Percentiles rank a stretch among this genome's conserved stretches.
phyloP scores from a whole-genome alignment of 1,140 invertebrate genomes.

The Drosophila ogumai region DNA sequence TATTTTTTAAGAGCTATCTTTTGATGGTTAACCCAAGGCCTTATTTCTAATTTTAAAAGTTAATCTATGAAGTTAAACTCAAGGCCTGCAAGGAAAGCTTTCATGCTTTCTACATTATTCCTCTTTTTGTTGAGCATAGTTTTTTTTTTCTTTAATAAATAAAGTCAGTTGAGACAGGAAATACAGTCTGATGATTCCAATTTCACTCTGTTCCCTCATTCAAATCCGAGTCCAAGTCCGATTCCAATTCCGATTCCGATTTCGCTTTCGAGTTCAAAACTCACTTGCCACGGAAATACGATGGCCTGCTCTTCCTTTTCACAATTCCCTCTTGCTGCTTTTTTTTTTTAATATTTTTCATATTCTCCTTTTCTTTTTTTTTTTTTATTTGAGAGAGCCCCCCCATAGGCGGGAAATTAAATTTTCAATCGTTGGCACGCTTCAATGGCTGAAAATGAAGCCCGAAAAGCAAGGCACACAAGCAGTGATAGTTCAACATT shows the following conservation, averaged over 20 bases:
- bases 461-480: background rate
- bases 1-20: too few relatives aligned
- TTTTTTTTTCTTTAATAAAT: conserved; percentile 51
- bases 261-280: conserved; percentile 62
- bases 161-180: conserved; percentile 66
- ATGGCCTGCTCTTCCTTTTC: conserved; percentile 48
- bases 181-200: conserved; percentile 67
- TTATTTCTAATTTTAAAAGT: background rate
- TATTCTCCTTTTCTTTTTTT: conserved; percentile 10
- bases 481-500: conserved; percentile 26
- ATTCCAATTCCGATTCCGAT: conserved; percentile 25
- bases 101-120: too few relatives aligned
- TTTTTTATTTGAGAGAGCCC: background rate
- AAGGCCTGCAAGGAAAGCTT: background rate
- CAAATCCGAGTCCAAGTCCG: conserved; percentile 55
- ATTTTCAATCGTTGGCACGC: conserved; percentile 78
- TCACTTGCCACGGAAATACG: conserved; percentile 66
- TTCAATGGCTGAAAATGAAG: conserved; percentile 68
- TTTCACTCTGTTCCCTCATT: conserved; percentile 33
- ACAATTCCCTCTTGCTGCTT: background rate
- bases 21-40: too few relatives aligned
- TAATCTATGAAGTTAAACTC: background rate
- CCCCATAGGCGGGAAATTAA: conserved; percentile 78
- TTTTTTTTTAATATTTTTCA: conserved; percentile 7
- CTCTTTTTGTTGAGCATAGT: too few relatives aligned